phyloP scores from a whole-genome alignment of 2,113 vertebrate species.

The Lycaon pictus region DNA sequence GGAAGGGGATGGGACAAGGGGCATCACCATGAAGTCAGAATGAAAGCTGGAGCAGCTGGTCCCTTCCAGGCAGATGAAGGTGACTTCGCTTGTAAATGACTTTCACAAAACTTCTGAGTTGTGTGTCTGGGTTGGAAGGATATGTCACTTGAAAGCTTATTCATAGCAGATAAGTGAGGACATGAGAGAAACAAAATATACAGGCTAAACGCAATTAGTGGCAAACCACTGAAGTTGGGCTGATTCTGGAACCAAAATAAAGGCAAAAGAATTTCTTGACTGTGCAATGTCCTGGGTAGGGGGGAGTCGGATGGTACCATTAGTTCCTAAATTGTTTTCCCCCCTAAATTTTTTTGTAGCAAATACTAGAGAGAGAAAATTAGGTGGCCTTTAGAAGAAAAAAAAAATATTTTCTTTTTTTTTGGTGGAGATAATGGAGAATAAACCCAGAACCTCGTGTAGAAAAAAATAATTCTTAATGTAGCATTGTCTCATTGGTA shows the following conservation, averaged over 20 bases:
- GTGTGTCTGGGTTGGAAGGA: background rate
- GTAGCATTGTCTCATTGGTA: background rate
- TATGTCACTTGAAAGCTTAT: background rate
- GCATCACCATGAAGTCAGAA: background rate
- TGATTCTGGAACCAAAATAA: background rate
- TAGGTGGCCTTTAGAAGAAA: background rate
- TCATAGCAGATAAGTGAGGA: background rate
- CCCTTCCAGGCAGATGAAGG: background rate
- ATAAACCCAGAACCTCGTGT: background rate
- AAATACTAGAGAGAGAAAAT: background rate
- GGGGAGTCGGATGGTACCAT: background rate
- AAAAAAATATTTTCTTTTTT: background rate
- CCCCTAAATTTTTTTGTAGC: background rate
- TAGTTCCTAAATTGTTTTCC: background rate
- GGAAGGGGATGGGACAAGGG: background rate
- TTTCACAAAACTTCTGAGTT: background rate
- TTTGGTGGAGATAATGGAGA: background rate
- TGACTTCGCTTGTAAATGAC: background rate
- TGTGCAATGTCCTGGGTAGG: background rate
- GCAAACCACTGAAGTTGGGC: background rate
- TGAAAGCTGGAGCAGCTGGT: background rate
- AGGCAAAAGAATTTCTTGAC: background rate
- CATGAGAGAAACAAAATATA: background rate
- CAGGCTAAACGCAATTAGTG: background rate
- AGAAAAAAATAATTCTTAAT: background rate